phyloP scores from a whole-genome alignment of 2,113 vertebrate species.

The Capreolus pygargus region DNA sequence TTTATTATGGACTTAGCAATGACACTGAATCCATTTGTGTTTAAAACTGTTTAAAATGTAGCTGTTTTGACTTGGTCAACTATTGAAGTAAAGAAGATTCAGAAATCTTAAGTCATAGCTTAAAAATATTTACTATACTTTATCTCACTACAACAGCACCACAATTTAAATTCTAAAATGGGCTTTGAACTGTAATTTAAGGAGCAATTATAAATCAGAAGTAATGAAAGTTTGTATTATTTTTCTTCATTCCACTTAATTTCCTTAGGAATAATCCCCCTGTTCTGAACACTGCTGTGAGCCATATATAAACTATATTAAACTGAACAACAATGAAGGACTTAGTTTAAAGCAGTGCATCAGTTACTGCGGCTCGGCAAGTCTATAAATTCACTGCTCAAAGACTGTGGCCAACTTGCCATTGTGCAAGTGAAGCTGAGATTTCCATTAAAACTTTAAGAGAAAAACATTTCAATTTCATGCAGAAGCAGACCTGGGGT shows the following conservation, averaged over 20 bases:
- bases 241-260: constrained; percentile 82
- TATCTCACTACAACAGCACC: constrained; percentile 81
- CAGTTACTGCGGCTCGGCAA: constrained; percentile 76
- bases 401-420: constrained; percentile 76
- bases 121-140: constrained; percentile 83
- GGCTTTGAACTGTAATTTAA: constrained; percentile 86
- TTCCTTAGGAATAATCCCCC: constrained; percentile 79
- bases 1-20: constrained; percentile 89
- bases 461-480: constrained; percentile 61
- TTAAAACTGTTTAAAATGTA: constrained; percentile 87
- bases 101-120: constrained; percentile 82
- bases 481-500: constrained; percentile 61
- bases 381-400: constrained; percentile 73
- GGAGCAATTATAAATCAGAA: constrained; percentile 81
- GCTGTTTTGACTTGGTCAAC: constrained; percentile 83
- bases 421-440: constrained; percentile 72
- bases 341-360: constrained; percentile 79
- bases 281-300: constrained; percentile 85
- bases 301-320: constrained; percentile 80
- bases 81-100: constrained; percentile 81
- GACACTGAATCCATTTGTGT: constrained; percentile 89
- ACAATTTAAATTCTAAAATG: constrained; percentile 84
- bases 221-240: constrained; percentile 75
- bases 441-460: constrained; percentile 78
- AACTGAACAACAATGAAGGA: constrained; percentile 73